Evolutionary conservation across 1,140 invertebrate genomes (phyloP).

Genomic region (Lanistes nyassanus): DNA sequence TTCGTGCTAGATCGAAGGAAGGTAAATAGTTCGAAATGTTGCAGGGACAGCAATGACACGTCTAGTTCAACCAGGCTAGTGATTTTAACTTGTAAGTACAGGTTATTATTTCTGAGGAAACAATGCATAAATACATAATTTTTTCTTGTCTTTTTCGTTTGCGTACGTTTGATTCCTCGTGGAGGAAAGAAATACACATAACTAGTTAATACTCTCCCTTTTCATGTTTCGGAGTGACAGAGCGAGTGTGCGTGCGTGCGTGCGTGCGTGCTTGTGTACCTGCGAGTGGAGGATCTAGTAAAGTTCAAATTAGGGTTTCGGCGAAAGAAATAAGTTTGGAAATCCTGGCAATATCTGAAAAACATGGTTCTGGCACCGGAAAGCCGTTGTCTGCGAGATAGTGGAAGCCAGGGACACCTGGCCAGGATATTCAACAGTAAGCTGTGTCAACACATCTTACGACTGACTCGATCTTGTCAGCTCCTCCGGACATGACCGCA

Average conservation of each 20-base stretch:
- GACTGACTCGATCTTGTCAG: neutral
- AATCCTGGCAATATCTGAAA: neutral
- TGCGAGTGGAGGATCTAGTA: neutral
- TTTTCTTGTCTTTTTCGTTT: neutral
- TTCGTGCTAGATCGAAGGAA: neutral
- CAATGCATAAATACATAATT: neutral
- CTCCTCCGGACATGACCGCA: slow-evolving; percentile 1
- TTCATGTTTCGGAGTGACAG: slow-evolving; percentile 8
- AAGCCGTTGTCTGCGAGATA: too few relatives aligned
- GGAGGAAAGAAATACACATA: neutral
- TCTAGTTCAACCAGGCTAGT: neutral
- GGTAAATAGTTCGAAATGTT: neutral
- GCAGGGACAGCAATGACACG: neutral
- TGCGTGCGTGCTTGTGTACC: too few relatives aligned
- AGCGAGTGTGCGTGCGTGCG: slow-evolving; percentile 16
- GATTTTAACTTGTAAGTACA: neutral
- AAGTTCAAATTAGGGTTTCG: neutral
- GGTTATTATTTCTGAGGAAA: neutral
- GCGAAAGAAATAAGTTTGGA: neutral
- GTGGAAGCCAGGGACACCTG: too few relatives aligned
- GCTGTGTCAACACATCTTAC: too few relatives aligned
- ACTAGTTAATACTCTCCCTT: neutral
- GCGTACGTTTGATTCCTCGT: neutral
- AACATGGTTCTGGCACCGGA: too few relatives aligned
- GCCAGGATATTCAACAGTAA: too few relatives aligned